Evolutionary conservation across 1,140 invertebrate species (phyloP).

Genomic region (Orussus abietinus): DNA sequence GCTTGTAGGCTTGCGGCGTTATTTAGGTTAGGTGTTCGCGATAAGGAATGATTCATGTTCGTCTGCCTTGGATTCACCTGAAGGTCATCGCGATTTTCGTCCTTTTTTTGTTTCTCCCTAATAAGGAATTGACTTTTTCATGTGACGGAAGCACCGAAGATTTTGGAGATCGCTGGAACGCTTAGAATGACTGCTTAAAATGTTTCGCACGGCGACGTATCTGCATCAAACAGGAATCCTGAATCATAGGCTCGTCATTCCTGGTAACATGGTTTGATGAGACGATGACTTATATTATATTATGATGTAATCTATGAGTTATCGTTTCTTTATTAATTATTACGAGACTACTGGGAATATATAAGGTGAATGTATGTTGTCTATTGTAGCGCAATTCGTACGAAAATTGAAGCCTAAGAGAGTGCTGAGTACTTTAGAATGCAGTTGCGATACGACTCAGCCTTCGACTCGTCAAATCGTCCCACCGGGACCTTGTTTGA

Average conservation of each 20-base stretch:
- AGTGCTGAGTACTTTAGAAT: not conserved
- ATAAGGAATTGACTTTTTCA: not conserved
- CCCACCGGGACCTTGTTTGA: not conserved
- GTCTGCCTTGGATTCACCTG: not conserved
- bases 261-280: too few relatives aligned
- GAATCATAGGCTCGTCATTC: not conserved
- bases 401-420: slow-evolving; percentile 2
- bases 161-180: too few relatives aligned
- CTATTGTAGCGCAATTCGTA: not conserved
- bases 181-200: too few relatives aligned
- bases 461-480: not conserved
- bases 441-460: not conserved
- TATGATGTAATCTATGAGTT: not conserved
- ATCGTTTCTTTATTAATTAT: slow-evolving; percentile 1
- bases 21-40: too few relatives aligned
- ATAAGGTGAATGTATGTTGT: too few relatives aligned
- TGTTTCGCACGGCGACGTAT: not conserved
- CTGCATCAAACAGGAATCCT: not conserved
- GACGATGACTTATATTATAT: too few relatives aligned
- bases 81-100: not conserved
- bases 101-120: not conserved
- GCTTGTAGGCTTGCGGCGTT: too few relatives aligned
- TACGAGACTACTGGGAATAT: not conserved
- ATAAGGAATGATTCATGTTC: not conserved
- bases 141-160: not conserved